Evolutionary conservation across 53 echinoderm and acorn worm species (phyloP).

Genomic region (Stichopus horrens): DNA sequence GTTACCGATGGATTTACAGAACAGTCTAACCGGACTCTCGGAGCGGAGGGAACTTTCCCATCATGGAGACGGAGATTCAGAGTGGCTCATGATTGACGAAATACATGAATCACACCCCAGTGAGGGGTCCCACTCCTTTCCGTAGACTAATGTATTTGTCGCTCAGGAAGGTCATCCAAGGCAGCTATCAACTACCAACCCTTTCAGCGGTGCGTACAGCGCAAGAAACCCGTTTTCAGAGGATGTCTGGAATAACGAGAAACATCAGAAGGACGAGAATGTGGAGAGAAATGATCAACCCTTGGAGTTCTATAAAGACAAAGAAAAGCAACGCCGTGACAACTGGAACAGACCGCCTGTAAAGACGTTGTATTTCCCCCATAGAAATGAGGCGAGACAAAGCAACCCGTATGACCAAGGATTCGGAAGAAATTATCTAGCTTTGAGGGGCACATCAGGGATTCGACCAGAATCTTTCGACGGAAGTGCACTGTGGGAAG

Average conservation of each 20-base stretch:
- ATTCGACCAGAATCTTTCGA: background rate
- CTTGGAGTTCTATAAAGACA: background rate
- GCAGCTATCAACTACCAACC: background rate
- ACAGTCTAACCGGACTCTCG: too few species aligned
- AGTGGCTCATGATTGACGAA: background rate
- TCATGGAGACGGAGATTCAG: background rate
- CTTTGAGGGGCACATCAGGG: background rate
- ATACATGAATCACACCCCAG: background rate
- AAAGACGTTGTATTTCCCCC: background rate
- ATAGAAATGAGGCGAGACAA: background rate
- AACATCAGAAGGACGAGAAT: too few species aligned
- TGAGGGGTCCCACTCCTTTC: background rate
- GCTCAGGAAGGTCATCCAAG: background rate
- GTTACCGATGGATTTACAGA: too few species aligned
- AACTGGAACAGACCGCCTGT: background rate
- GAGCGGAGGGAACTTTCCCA: background rate
- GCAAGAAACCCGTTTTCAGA: background rate
- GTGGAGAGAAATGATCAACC: too few species aligned
- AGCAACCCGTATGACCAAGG: background rate
- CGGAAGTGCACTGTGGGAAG: background rate
- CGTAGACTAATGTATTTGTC: background rate
- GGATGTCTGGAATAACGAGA: too few species aligned
- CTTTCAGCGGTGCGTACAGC: background rate
- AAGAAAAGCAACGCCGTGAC: background rate
- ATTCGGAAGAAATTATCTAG: background rate